phyloP scores from a whole-genome alignment of 2,888 invertebrate genomes.

The Metellina segmentata region DNA sequence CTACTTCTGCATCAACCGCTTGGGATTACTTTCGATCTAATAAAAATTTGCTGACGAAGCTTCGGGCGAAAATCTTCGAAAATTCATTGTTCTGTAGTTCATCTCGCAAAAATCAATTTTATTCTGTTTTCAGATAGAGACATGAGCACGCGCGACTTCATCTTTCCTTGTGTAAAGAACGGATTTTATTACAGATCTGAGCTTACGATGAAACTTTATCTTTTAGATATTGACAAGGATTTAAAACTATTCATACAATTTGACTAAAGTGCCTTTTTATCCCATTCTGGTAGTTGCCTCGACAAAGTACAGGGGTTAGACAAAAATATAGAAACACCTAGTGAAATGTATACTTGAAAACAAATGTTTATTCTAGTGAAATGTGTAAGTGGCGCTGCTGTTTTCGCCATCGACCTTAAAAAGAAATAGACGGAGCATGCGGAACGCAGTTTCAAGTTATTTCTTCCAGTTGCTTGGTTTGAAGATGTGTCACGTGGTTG shows the following conservation, averaged over 20 bases:
- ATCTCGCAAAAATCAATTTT: background rate
- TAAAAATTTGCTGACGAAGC: background rate
- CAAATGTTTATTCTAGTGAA: no score
- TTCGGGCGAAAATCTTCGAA: background rate
- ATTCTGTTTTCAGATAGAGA: background rate
- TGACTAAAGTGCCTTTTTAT: background rate
- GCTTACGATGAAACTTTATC: background rate
- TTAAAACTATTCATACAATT: background rate
- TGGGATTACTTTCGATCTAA: background rate
- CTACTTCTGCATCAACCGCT: background rate
- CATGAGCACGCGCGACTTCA: background rate
- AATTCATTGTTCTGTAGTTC: background rate
- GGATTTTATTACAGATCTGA: background rate
- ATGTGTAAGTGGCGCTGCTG: no score
- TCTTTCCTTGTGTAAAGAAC: background rate
- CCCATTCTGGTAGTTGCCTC: background rate
- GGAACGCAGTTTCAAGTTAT: no score
- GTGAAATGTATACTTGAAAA: no score
- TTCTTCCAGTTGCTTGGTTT: no score
- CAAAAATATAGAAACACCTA: no score
- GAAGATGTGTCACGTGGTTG: no score
- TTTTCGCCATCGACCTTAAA: no score
- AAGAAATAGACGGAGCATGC: no score
- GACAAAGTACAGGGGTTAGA: no score
- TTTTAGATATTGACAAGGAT: background rate